Evolutionary conservation across 2,888 invertebrate genomes (phyloP).

Genomic region (Thymelicus lineola): DNA sequence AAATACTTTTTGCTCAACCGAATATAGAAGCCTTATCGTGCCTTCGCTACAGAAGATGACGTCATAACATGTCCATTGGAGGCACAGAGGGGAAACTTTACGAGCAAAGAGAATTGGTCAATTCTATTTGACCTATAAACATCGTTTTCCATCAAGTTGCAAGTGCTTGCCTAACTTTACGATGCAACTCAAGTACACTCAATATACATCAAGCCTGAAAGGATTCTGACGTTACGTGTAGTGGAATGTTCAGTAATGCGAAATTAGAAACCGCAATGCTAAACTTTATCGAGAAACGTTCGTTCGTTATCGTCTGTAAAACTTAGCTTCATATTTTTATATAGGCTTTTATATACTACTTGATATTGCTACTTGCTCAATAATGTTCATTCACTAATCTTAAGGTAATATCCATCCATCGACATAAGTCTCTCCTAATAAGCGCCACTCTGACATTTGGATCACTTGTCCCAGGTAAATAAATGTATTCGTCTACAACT

Average conservation of each 20-base stretch:
- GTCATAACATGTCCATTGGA: conserved; percentile 12
- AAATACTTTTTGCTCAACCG: conserved; percentile 4
- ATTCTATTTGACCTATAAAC: conserved; percentile 37
- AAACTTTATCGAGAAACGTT: not conserved
- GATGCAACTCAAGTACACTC: conserved; percentile 30
- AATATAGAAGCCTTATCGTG: not conserved
- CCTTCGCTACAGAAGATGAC: not conserved
- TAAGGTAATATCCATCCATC: no score
- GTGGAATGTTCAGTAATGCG: conserved; percentile 17
- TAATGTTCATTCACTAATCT: no score
- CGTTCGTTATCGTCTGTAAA: not conserved
- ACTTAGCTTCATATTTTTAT: no score
- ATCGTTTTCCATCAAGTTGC: conserved; percentile 36
- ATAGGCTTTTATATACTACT: no score
- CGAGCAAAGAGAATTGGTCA: conserved; percentile 28
- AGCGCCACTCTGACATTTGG: no score
- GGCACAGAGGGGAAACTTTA: conserved; percentile 21
- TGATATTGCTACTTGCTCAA: no score
- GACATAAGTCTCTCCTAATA: no score
- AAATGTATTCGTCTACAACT: no score
- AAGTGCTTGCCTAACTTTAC: conserved; percentile 37
- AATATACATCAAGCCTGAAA: conserved; percentile 30
- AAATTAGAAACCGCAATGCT: not conserved
- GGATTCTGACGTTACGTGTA: conserved; percentile 30
- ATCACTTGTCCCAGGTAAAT: no score